These are phyloP conservation scores for Ginglymostoma cirratum DNA, from an alignment of 2,113 vertebrate genomes.

Conservation along the genomic window DNA sequence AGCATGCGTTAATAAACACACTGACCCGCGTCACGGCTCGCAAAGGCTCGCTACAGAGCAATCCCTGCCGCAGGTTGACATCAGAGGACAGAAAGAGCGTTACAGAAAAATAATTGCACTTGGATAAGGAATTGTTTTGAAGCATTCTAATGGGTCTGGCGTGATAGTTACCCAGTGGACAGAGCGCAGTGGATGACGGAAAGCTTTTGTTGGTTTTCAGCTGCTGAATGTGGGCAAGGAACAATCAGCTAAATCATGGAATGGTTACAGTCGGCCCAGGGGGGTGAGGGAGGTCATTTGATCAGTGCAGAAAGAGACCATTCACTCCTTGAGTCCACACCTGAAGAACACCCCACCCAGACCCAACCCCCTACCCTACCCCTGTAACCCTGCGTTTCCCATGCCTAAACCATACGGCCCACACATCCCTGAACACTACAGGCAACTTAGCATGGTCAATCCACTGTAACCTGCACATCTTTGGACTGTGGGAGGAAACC, in stretches of 20 bases:
- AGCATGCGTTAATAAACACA: neutral
- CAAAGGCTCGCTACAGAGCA: neutral
- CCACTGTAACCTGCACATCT: no score
- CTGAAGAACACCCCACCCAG: no score
- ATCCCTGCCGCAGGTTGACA: neutral
- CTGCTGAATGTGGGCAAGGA: neutral
- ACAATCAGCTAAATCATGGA: neutral
- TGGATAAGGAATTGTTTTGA: neutral
- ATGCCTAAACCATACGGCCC: no score
- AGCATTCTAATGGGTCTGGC: neutral
- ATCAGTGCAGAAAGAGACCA: no score
- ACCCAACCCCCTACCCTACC: no score
- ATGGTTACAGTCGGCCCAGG: no score
- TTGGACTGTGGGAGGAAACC: no score
- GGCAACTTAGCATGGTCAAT: no score
- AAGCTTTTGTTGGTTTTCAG: neutral
- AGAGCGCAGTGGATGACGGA: neutral
- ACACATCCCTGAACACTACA: no score
- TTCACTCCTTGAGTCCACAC: no score
- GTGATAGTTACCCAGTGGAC: neutral
- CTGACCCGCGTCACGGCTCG: neutral
- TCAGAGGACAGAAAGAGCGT: neutral
- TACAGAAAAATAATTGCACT: neutral
- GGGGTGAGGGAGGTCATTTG: no score
- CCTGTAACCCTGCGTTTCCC: no score